Evolutionary conservation across 1,140 invertebrate species (phyloP).

Genomic region (Whitmania pigra): DNA sequence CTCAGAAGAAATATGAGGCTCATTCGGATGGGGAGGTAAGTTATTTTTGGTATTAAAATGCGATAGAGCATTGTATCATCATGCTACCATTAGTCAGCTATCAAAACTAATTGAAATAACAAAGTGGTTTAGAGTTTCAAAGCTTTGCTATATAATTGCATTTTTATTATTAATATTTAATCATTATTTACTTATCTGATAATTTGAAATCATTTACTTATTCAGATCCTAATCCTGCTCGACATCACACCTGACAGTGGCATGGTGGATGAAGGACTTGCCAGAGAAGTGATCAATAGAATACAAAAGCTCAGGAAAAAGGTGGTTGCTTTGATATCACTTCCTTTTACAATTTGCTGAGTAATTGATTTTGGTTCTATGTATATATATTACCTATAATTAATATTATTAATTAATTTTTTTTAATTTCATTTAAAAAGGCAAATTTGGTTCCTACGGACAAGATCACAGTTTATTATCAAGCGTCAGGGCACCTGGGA

Average conservation of each 20-base stretch:
- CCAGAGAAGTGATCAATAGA: conserved; percentile 82
- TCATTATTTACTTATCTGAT: too few species aligned
- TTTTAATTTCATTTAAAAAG: neutral
- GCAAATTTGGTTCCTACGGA: conserved; percentile 56
- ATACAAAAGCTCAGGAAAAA: conserved; percentile 95
- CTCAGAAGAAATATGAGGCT: conserved; percentile 61
- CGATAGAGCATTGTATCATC: too few species aligned
- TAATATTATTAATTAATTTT: neutral
- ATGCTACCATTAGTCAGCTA: too few species aligned
- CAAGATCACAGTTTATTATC: conserved; percentile 70
- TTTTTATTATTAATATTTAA: too few species aligned
- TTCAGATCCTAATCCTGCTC: conserved; percentile 43
- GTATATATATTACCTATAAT: neutral
- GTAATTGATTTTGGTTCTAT: neutral
- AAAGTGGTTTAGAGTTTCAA: too few species aligned
- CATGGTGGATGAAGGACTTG: conserved; percentile 68
- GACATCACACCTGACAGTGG: conserved; percentile 59
- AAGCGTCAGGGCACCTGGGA: conserved; percentile 35
- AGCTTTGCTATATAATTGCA: too few species aligned
- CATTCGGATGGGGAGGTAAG: conserved; percentile 68
- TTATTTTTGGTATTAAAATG: neutral
- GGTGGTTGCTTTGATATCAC: conserved; percentile 28
- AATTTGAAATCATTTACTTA: too few species aligned
- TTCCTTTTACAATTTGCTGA: too few species aligned
- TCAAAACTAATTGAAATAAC: too few species aligned